phyloP scores from a whole-genome alignment of 2,113 vertebrate genomes.

The Anser brachyrhynchus region DNA sequence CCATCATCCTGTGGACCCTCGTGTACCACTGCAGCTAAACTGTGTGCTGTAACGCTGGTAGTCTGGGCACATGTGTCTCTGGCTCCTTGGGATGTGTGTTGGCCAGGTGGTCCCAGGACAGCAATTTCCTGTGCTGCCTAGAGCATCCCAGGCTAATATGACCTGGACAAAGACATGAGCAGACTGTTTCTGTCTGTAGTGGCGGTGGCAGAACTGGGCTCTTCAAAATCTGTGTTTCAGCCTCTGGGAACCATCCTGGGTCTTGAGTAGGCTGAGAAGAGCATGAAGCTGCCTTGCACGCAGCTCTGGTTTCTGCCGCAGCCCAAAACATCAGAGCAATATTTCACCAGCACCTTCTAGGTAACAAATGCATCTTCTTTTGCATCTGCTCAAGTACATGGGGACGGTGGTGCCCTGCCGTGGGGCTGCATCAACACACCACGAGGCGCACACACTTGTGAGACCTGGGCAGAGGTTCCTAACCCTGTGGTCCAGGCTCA shows the following conservation, averaged over 20 bases:
- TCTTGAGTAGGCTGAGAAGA: neutral
- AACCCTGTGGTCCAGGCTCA: neutral
- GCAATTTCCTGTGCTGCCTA: neutral
- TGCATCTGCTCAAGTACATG: neutral
- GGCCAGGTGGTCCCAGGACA: neutral
- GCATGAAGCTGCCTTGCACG: neutral
- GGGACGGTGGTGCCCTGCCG: neutral
- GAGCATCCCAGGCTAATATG: accelerated
- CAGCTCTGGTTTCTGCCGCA: neutral
- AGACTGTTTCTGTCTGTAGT: neutral
- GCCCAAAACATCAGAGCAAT: neutral
- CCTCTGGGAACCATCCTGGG: neutral
- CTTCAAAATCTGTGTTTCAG: neutral
- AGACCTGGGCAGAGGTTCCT: neutral
- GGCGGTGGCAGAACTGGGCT: neutral
- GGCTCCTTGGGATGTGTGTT: neutral
- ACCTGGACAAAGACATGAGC: neutral
- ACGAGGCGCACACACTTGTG: accelerated
- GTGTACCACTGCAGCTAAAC: neutral
- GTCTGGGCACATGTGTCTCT: neutral
- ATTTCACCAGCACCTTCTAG: neutral
- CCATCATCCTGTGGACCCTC: neutral
- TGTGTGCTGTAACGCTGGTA: neutral
- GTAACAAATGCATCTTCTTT: neutral
- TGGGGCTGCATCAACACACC: accelerated